These are phyloP conservation scores for Saguinus imperator DNA, from an alignment of 2,113 vertebrate genomes.

Conservation along the genomic window DNA sequence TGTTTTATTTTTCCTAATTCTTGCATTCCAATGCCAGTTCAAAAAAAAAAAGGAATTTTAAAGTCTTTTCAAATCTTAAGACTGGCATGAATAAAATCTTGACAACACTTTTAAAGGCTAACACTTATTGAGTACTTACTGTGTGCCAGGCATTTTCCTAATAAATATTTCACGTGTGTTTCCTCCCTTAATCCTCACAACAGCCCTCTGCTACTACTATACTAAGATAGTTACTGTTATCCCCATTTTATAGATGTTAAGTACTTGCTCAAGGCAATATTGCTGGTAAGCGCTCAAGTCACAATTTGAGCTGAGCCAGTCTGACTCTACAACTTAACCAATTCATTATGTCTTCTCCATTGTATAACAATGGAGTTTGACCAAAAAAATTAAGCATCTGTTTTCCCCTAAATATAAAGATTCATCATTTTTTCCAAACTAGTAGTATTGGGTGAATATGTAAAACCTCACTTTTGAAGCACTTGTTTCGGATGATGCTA, in stretches of 20 bases:
- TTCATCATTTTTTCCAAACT: not conserved
- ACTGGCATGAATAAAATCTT: not conserved
- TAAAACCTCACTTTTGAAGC: not conserved
- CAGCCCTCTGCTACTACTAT: not conserved
- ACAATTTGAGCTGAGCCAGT: not conserved
- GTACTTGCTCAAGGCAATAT: not conserved
- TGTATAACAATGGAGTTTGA: not conserved
- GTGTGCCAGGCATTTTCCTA: not conserved
- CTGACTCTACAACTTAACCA: not conserved
- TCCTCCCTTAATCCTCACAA: not conserved
- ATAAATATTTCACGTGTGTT: not conserved
- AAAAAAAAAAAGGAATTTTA: not conserved
- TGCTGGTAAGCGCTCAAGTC: not conserved
- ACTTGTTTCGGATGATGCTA: not conserved
- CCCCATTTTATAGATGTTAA: not conserved
- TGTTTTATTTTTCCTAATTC: not conserved
- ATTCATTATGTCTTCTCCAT: not conserved
- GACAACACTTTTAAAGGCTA: not conserved
- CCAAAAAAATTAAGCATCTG: not conserved
- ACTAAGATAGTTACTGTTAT: not conserved
- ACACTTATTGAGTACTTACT: not conserved
- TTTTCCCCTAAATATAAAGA: not conserved
- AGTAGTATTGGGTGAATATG: not conserved
- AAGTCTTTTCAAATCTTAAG: conserved; percentile 41
- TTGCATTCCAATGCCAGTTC: not conserved